phyloP scores from a whole-genome alignment of 2,797 vertebrate genomes.

The Pangasius mekongensis region DNA sequence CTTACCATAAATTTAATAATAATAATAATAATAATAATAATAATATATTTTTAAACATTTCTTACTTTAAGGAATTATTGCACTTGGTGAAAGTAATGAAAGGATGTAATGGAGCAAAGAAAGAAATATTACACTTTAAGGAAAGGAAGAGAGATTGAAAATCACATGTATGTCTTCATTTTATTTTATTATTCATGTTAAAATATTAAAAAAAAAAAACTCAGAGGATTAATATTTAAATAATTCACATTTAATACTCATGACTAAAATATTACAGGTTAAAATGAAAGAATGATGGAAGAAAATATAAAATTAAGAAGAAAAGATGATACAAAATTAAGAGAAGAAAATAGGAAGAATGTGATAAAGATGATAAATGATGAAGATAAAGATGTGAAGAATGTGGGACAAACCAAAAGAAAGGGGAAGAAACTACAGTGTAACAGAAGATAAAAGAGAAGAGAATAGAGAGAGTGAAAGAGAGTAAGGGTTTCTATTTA shows the following conservation, averaged over 20 bases:
- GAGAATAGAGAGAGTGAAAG: background rate
- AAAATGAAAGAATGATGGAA: background rate
- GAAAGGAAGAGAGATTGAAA: background rate
- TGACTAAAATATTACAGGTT: background rate
- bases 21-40: background rate
- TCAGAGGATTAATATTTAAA: background rate
- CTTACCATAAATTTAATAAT: background rate
- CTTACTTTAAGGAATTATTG: background rate
- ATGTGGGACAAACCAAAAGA: background rate
- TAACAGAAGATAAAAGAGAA: background rate
- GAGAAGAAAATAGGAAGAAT: background rate
- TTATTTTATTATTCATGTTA: background rate
- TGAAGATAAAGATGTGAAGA: background rate
- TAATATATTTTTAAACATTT: background rate
- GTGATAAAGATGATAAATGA: background rate
- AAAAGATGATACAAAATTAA: background rate
- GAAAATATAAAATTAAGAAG: background rate
- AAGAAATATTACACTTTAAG: background rate
- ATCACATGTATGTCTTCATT: background rate
- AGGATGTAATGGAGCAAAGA: background rate
- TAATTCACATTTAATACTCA: background rate
- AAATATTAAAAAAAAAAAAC: background rate
- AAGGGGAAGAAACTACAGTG: background rate
- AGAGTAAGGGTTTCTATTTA: background rate
- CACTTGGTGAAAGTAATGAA: background rate